phyloP scores from a whole-genome alignment of 1,140 invertebrate genomes.

The Dreissena rostriformis region DNA sequence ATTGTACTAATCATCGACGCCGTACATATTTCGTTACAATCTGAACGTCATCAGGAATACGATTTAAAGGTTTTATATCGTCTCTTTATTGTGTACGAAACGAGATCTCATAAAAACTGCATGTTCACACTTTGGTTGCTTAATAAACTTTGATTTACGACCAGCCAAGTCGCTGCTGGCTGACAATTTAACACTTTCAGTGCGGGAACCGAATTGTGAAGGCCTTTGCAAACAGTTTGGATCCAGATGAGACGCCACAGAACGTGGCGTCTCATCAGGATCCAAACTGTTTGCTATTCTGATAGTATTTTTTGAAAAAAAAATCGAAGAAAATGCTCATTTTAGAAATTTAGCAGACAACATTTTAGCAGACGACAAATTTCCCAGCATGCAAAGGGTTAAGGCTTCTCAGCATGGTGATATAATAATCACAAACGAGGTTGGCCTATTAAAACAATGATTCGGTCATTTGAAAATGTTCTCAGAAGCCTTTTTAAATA shows the following conservation, averaged over 20 bases:
- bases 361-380: too few relatives aligned
- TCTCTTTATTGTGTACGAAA: slow-evolving; percentile 44
- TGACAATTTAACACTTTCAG: too few relatives aligned
- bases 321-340: too few relatives aligned
- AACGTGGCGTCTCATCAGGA: too few relatives aligned
- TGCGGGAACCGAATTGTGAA: too few relatives aligned
- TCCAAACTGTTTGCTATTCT: too few relatives aligned
- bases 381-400: too few relatives aligned
- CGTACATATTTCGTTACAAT: slow-evolving; percentile 42
- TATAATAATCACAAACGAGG: slow-evolving; percentile 21
- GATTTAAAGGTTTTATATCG: slow-evolving; percentile 57
- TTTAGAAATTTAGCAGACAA: too few relatives aligned
- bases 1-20: slow-evolving; percentile 5
- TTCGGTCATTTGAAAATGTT: background rate
- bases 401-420: background rate
- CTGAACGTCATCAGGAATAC: slow-evolving; percentile 7
- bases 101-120: slow-evolving; percentile 57
- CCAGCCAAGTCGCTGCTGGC: background rate
- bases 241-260: too few relatives aligned
- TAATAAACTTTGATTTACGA: slow-evolving; percentile 58
- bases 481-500: background rate
- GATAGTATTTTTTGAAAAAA: too few relatives aligned
- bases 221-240: too few relatives aligned
- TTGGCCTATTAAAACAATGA: slow-evolving; percentile 26
- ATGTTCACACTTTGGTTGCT: slow-evolving; percentile 31